These are phyloP conservation scores for Oophaga sylvatica DNA, from an alignment of 2,797 vertebrate genomes.

Conservation along the genomic window DNA sequence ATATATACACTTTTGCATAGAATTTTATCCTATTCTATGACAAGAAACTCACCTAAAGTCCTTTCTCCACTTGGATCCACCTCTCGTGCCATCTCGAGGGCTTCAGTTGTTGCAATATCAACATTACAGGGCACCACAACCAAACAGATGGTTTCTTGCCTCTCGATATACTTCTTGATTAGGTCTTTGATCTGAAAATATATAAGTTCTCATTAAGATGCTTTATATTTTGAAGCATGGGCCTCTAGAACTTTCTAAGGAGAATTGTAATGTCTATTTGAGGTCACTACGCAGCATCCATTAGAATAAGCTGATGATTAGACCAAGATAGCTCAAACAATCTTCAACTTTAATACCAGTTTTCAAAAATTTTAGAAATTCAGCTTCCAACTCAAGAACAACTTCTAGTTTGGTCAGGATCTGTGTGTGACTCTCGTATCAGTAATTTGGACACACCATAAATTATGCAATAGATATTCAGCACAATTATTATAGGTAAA, in stretches of 20 bases:
- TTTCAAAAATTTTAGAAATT: neutral
- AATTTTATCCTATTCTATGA: neutral
- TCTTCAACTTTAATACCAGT: neutral
- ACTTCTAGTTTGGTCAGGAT: neutral
- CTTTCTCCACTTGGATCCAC: conserved; percentile 85
- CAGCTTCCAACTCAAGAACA: neutral
- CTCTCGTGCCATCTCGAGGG: conserved; percentile 85
- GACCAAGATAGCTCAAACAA: neutral
- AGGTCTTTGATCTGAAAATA: conserved; percentile 26
- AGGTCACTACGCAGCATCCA: neutral
- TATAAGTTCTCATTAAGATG: neutral
- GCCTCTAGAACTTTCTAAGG: no score
- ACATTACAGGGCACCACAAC: conserved; percentile 89
- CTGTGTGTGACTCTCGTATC: no score
- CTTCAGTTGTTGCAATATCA: conserved; percentile 91
- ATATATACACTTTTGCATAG: neutral
- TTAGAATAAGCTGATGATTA: neutral
- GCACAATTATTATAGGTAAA: neutral
- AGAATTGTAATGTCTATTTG: neutral
- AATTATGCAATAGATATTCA: neutral
- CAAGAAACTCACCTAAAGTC: conserved; percentile 79
- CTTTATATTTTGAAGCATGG: neutral
- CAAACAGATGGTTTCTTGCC: conserved; percentile 74
- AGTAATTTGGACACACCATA: neutral
- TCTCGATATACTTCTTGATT: conserved; percentile 39